These are phyloP conservation scores for Gallinago nigripennis DNA, from an alignment of 2,797 vertebrate species.

Conservation along the genomic window DNA sequence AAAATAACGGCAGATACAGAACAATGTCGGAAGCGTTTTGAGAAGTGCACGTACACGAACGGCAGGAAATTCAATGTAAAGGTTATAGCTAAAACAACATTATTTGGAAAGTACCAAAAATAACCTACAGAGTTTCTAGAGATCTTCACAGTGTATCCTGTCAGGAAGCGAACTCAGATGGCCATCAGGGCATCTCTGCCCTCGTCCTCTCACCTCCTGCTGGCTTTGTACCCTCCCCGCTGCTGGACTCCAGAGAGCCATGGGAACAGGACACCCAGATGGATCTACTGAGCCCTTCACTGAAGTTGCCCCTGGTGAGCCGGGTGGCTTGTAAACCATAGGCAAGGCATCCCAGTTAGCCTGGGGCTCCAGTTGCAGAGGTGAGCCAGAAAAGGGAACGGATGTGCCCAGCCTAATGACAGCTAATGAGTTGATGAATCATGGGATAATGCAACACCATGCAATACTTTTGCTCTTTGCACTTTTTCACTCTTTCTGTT, in stretches of 20 bases:
- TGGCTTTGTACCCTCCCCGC: background rate
- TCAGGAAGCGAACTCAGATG: background rate
- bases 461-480: background rate
- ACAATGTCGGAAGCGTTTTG: background rate
- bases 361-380: background rate
- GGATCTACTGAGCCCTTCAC: background rate
- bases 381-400: background rate
- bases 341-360: background rate
- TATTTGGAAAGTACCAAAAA: constrained; percentile 69
- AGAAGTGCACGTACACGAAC: background rate
- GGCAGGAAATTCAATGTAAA: constrained; percentile 68
- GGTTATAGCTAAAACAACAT: constrained; percentile 61
- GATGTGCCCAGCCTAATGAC: background rate
- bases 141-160: background rate
- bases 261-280: fast-evolving
- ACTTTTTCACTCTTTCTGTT: background rate
- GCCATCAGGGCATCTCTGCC: background rate
- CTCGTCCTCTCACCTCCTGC: background rate
- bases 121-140: background rate
- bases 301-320: background rate
- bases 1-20: constrained; percentile 33
- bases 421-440: background rate
- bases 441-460: fast-evolving
- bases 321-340: background rate
- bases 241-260: background rate